Conservation (phyloP, 2,113 vertebrate genomes). For the Cariama cristata region DNA sequence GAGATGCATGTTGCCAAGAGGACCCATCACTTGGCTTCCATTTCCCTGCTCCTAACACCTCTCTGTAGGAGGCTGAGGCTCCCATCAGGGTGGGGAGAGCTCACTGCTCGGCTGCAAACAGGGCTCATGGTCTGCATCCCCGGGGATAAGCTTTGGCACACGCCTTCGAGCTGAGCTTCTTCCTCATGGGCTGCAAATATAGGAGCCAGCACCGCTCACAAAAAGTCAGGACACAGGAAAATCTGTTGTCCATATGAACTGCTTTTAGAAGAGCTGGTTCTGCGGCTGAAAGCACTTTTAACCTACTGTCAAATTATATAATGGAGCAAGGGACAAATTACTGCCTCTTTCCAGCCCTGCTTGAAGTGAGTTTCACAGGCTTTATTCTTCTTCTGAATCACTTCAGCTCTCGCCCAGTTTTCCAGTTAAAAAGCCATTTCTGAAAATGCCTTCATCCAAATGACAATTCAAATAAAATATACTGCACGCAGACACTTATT, state of each 20-base stretch:
- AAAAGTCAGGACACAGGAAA: background rate
- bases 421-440: slow-evolving; percentile 30
- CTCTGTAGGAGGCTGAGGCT: background rate
- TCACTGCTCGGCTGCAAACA: background rate
- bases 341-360: background rate
- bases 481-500: background rate
- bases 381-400: background rate
- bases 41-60: background rate
- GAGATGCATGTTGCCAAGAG: background rate
- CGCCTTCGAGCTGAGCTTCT: background rate
- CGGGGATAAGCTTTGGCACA: background rate
- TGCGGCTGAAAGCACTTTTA: background rate
- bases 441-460: background rate
- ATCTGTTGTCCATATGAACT: background rate
- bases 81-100: accelerated
- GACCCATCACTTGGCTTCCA: background rate
- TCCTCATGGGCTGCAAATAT: background rate
- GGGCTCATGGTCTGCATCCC: background rate
- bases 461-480: slow-evolving; percentile 5
- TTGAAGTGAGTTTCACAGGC: background rate
- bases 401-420: background rate
- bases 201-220: background rate
- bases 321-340: background rate
- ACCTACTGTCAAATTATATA: background rate
- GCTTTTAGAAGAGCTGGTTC: background rate